A percentile compares a stretch with the other conserved stretches of the same genome.
phyloP scores from a whole-genome alignment of 2,113 vertebrate species.

The Dunckerocampus dactyliophorus region DNA sequence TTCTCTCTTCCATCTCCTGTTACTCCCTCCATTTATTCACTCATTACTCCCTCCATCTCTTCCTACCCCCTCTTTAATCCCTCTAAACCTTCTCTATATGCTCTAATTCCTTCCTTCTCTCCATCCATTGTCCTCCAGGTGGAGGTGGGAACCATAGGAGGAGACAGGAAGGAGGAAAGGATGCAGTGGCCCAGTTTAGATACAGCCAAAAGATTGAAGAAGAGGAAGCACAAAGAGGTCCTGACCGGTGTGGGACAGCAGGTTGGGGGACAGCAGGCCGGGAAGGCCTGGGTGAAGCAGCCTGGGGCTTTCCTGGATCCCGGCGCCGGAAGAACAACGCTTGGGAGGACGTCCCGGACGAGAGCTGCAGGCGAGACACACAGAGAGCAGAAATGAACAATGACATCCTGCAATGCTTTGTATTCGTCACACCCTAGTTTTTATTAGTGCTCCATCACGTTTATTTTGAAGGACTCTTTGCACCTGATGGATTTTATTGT shows the following conservation, averaged over 20 bases:
- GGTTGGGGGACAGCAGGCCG: slow-evolving; percentile 85
- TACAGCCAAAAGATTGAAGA: too few species aligned
- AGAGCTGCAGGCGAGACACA: slow-evolving; percentile 72
- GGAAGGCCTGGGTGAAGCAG: slow-evolving; percentile 85
- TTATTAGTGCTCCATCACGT: too few species aligned
- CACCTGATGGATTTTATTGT: slow-evolving; percentile 7
- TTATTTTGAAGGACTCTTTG: not conserved
- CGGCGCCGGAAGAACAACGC: slow-evolving; percentile 79
- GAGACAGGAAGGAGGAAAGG: not conserved
- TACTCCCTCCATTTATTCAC: not conserved
- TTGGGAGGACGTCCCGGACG: slow-evolving; percentile 90
- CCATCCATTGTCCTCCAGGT: not conserved
- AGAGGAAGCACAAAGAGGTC: not conserved
- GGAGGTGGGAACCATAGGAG: not conserved
- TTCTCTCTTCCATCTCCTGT: slow-evolving; percentile 36
- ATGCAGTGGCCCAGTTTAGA: not conserved
- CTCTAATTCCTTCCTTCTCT: not conserved
- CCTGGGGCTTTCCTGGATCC: slow-evolving; percentile 83
- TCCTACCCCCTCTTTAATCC: not conserved
- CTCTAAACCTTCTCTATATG: not conserved
- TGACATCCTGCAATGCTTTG: not conserved
- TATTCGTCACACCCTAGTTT: too few species aligned
- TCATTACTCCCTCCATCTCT: not conserved
- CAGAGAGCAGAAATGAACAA: not conserved
- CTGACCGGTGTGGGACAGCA: slow-evolving; percentile 89